Evolutionary conservation across 2,797 vertebrate genomes (phyloP).

Genomic region (Lutjanus argentimaculatus): DNA sequence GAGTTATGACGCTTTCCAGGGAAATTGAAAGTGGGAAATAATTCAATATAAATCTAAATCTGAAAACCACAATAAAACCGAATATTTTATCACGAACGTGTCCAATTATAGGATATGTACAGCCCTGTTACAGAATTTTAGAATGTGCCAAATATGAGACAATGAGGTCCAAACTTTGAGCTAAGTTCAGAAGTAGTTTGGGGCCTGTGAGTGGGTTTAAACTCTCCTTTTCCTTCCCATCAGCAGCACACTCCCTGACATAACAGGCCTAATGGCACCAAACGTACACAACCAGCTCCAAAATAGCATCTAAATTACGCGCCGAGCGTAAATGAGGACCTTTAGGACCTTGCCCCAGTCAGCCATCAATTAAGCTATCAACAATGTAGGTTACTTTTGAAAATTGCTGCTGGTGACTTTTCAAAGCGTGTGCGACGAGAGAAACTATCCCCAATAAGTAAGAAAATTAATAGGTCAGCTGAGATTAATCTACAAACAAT

Average conservation of each 20-base stretch:
- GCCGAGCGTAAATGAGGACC: constrained; percentile 68
- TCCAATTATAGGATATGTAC: constrained; percentile 54
- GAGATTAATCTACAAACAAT: constrained; percentile 56
- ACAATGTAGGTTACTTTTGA: constrained; percentile 63
- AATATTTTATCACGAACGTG: constrained; percentile 41
- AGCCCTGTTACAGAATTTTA: constrained; percentile 51
- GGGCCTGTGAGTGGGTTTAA: constrained; percentile 52
- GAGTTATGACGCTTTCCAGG: constrained; percentile 52
- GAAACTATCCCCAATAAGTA: constrained; percentile 57
- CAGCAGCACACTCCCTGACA: constrained; percentile 52
- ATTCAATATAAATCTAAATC: constrained; percentile 50
- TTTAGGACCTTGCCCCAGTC: constrained; percentile 62
- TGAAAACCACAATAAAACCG: constrained; percentile 33
- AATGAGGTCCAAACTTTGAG: constrained; percentile 59
- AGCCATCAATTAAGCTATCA: constrained; percentile 72
- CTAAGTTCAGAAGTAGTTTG: constrained; percentile 60
- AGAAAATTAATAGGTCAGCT: constrained; percentile 69
- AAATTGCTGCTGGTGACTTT: constrained; percentile 64
- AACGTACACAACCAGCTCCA: constrained; percentile 55
- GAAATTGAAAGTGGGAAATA: constrained; percentile 36
- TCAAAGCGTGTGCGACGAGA: constrained; percentile 49
- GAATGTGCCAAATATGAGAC: constrained; percentile 32
- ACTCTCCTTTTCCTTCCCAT: constrained; percentile 34
- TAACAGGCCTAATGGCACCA: constrained; percentile 62
- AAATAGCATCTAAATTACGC: constrained; percentile 73